phyloP scores from a whole-genome alignment of 2,888 invertebrate species.

The Aleiodes testaceus region DNA sequence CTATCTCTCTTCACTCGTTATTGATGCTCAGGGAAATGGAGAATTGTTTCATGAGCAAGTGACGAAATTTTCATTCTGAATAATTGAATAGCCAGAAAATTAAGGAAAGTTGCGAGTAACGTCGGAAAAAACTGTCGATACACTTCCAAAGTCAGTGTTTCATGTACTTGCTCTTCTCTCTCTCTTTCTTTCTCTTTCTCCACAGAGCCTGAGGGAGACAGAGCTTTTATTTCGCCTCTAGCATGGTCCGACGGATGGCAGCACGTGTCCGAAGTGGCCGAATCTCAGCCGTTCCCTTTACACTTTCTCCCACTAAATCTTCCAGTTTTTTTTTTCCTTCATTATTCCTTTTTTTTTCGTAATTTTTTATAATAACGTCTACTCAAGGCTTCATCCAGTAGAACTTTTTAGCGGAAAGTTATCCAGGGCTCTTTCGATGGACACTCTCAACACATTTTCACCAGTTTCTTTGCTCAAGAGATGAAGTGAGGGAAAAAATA shows the following conservation, averaged over 20 bases:
- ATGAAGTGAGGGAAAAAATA: no score
- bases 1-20: background rate
- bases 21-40: background rate
- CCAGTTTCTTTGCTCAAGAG: no score
- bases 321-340: conserved; percentile 14
- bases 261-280: conserved; percentile 39
- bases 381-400: conserved; percentile 24
- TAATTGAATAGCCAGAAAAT: no score
- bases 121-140: conserved; percentile 7
- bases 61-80: no score
- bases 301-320: conserved; percentile 18
- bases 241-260: conserved; percentile 49
- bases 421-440: background rate
- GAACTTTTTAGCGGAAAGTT: background rate
- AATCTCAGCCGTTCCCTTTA: conserved; percentile 44
- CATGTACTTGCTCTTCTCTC: background rate
- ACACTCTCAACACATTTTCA: no score
- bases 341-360: conserved; percentile 44
- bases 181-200: background rate
- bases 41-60: no score
- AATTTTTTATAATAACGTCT: conserved; percentile 48
- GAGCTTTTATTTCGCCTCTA: conserved; percentile 15
- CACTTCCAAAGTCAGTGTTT: background rate
- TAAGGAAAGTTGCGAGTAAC: no score
- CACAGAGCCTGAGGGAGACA: background rate